phyloP scores from a whole-genome alignment of 2,797 vertebrate genomes.

The Karalla daura region DNA sequence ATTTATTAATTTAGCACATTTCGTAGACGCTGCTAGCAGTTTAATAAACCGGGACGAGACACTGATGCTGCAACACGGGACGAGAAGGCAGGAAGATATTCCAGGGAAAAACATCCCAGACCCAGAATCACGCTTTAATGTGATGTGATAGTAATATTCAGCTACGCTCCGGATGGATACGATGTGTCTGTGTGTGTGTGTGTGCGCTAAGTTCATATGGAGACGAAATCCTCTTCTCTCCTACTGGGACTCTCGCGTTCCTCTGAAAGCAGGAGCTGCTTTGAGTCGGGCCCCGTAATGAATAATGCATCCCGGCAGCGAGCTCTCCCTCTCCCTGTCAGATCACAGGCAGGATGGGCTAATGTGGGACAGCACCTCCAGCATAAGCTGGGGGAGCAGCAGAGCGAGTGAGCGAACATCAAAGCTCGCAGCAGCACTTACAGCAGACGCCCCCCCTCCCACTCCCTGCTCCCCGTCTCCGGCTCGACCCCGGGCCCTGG shows the following conservation, averaged over 20 bases:
- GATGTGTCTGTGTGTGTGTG: too few relatives aligned
- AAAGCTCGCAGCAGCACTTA: constrained; percentile 61
- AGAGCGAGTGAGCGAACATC: constrained; percentile 63
- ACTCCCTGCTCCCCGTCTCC: constrained; percentile 41
- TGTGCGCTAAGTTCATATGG: constrained; percentile 44
- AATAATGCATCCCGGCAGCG: constrained; percentile 77
- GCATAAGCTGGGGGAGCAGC: constrained; percentile 59
- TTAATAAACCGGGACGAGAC: neutral
- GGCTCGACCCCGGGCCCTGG: too few relatives aligned
- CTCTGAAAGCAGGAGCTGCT: constrained; percentile 70
- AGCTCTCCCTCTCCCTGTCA: constrained; percentile 71
- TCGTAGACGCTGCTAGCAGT: neutral
- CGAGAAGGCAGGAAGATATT: neutral
- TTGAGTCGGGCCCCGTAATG: constrained; percentile 71
- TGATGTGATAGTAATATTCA: neutral
- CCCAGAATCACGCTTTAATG: neutral
- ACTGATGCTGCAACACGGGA: too few relatives aligned
- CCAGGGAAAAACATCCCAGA: neutral
- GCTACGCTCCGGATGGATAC: constrained; percentile 1
- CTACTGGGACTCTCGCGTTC: constrained; percentile 45
- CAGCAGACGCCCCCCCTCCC: constrained; percentile 38
- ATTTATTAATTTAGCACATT: neutral
- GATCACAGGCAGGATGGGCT: constrained; percentile 75
- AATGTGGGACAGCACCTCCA: constrained; percentile 79
- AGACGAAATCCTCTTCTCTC: constrained; percentile 27